Base-by-base conservation (phyloP, 2,888 invertebrate species). In the Philopedon plagiatum region DNA sequence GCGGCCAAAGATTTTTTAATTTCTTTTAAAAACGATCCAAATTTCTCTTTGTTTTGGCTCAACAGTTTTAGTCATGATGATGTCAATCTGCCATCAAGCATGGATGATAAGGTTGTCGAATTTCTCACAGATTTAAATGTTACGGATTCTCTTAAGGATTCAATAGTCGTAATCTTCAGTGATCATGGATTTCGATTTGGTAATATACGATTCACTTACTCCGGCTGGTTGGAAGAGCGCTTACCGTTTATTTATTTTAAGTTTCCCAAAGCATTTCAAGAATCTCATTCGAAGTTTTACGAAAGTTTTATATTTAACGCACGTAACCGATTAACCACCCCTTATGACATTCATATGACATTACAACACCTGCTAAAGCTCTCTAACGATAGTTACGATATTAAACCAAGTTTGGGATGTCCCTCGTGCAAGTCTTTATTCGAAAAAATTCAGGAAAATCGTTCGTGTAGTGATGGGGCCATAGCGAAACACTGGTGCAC, bases 151-250 rank as follows among this genome's bases (percentile, higher is more conserved):
- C 81, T 92, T 56, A 87, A 91, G 37, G 90, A 91, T 63, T 90
- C 92, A 0, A 89, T 94, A 77, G 85, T 94, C 0, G 86, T 94
- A 61, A 91, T 94, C 74, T 87, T 94, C 68, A 94, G 94, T 80
- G 94, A 94, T 81, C 94, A 94, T 80, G 95, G 95, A 0, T 88
- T 94, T 81, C 88, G 94, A 5, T 94, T 92, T 81, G 95, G 95
- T 0, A 88, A 89, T n/a, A 88, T 92, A 44, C 87, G 94, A 2
- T 86, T 89, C 73, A 90, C 91, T 5, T 87, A 90, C 75, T 89
- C 92, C 26, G 94, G 94, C 0, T 94, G 93, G 87, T 89, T 93
- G 78, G 95, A 95, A 81, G 94, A 94, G 78, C 89, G 94, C n/a
- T 81, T 94, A 78, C 95, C 95, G 0, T 91, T 91, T 78, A 86